Base-by-base conservation (phyloP, 2,888 invertebrate genomes). In the Ophion obscuratus region DNA sequence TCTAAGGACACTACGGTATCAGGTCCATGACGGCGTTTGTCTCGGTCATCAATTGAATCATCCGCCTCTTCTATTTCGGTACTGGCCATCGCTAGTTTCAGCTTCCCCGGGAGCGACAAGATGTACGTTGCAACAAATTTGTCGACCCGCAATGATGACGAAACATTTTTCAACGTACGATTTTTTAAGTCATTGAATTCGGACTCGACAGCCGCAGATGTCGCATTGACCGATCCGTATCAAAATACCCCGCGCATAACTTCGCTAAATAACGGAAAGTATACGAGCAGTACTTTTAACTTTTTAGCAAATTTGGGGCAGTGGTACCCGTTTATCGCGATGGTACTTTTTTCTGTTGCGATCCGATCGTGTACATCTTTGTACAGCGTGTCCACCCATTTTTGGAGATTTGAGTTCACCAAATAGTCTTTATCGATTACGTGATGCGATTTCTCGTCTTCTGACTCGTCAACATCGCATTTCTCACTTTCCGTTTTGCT, bases 11-110 rank as follows among this genome's bases (percentile, higher is more conserved):
- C 44, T 44, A 2, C 44, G 31, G 59, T 59, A 59, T 59, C 59
- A 11, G 59, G 59, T 59, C 59, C 4, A 59, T 59, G 59, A 59
- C 59, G 59, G 59, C 59, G 59, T 59, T 59, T 59, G 59, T 59
- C 17, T 59, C 17, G 59, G 59, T 59, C 59, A 59, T 59, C 59
- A 59, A 17, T 59, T 59, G 17, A 59, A 59, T 59, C 59, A 24
- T 24, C 24, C 24, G 24, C 24, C 24, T 24, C 24, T 24, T 24
- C 24, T 24, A 24, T 24, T 24, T 9, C 10, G 10, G 44, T 44
- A 44, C 9, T 9, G 20, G 61, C 61, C n/a, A n/a, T n/a, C n/a
- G n/a, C n/a, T 61, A 61, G 61, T 61, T 61, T 61, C 61, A 20
- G 20, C 20, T 20, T 17, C 2, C 61, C 61, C 20, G n/a, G 20